A percentile compares a stretch with the other conserved stretches of the same genome.
Evolutionary conservation across 2,797 vertebrate genomes (phyloP).

Genomic region (Lagodon rhomboides): DNA sequence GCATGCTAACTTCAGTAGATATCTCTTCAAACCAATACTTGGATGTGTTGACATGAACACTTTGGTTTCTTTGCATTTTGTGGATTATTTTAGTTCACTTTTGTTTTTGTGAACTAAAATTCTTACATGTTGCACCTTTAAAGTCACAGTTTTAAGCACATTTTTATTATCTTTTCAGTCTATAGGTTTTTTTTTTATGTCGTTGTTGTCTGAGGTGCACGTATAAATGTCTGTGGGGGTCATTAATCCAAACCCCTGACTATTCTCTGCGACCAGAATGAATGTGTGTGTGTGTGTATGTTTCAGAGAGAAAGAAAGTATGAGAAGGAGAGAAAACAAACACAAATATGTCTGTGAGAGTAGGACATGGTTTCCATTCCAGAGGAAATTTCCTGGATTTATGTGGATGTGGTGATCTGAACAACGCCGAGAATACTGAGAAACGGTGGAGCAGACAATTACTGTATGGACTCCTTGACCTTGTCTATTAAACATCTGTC

Average conservation of each 20-base stretch:
- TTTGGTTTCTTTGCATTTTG: too few relatives aligned
- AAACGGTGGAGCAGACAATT: slow-evolving; percentile 74
- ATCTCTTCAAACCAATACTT: too few relatives aligned
- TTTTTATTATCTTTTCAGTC: too few relatives aligned
- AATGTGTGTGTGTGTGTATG: background rate
- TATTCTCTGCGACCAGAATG: background rate
- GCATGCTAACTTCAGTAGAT: too few relatives aligned
- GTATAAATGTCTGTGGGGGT: background rate
- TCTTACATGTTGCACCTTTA: too few relatives aligned
- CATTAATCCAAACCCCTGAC: slow-evolving; percentile 19
- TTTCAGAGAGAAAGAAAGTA: background rate
- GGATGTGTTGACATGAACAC: too few relatives aligned
- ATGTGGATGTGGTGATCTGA: slow-evolving; percentile 77
- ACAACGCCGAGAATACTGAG: slow-evolving; percentile 69
- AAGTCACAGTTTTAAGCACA: too few relatives aligned
- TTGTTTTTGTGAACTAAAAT: too few relatives aligned
- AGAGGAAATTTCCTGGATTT: slow-evolving; percentile 84
- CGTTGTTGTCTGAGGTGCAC: too few relatives aligned
- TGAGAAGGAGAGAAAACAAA: slow-evolving; percentile 36
- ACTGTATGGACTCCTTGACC: slow-evolving; percentile 81
- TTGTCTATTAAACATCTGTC: slow-evolving; percentile 83
- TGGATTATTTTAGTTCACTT: too few relatives aligned
- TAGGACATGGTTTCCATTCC: slow-evolving; percentile 79
- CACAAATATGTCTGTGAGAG: slow-evolving; percentile 49
- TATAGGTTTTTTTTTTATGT: too few relatives aligned